Evolutionary conservation across 2,113 vertebrate species (phyloP).

Genomic region (Sylvietta virens): DNA sequence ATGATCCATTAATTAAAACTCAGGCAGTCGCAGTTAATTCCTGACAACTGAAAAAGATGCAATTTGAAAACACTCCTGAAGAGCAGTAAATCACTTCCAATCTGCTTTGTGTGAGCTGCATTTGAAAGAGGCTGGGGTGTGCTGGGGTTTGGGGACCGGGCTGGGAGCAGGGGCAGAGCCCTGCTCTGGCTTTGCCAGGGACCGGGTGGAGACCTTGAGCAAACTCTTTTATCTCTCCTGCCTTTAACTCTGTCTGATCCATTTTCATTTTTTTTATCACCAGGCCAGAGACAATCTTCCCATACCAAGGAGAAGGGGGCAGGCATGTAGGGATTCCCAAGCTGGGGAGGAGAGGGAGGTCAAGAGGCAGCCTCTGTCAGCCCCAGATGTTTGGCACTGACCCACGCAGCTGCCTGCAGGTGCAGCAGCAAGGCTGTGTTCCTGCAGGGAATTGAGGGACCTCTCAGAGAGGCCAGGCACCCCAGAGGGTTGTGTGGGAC

Average conservation of each 20-base stretch:
- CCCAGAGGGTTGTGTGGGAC: background rate
- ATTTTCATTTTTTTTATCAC: background rate
- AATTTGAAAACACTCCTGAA: background rate
- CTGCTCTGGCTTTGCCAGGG: background rate
- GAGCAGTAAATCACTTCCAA: background rate
- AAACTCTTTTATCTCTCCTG: background rate
- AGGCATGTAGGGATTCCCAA: background rate
- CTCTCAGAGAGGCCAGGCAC: background rate
- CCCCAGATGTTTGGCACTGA: constrained; percentile 18
- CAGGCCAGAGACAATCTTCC: background rate
- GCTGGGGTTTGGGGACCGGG: background rate
- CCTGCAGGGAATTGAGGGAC: background rate
- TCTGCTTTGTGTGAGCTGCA: background rate
- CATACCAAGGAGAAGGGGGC: background rate
- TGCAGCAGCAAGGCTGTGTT: background rate
- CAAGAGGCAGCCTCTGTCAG: background rate
- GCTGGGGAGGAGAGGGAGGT: background rate
- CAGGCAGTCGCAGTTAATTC: background rate
- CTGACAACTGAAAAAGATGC: background rate
- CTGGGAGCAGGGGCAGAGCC: background rate
- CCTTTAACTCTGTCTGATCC: background rate
- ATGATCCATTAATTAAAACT: constrained; percentile 9
- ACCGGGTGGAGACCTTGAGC: rapidly evolving
- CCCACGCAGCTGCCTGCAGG: background rate
- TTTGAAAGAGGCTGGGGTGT: background rate